Percentiles rank a stretch among this genome's conserved stretches.
Conservation (phyloP, 2,113 vertebrate genomes). For the Phodopus roborovskii region DNA sequence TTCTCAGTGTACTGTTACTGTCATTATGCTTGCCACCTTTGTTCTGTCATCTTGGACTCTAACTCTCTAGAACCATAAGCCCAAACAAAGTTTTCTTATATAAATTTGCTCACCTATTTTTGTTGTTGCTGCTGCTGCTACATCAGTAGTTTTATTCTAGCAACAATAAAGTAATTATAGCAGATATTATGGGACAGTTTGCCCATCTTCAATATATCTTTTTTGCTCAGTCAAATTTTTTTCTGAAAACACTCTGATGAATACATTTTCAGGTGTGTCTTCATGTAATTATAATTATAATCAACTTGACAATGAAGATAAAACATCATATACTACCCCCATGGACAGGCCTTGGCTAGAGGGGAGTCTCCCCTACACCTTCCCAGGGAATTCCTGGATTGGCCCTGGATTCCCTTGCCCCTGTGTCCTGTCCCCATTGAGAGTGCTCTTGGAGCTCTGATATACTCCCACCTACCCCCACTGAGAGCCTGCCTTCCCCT, state of each 20-base stretch:
- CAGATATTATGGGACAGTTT: too few relatives aligned
- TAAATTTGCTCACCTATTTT: too few relatives aligned
- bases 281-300: neutral
- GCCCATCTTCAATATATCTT: neutral
- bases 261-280: neutral
- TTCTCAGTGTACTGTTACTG: fast-evolving
- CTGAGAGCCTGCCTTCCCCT: too few relatives aligned
- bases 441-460: too few relatives aligned
- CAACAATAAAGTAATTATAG: neutral
- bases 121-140: neutral
- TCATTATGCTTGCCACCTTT: neutral
- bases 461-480: too few relatives aligned
- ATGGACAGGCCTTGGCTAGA: too few relatives aligned
- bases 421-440: too few relatives aligned
- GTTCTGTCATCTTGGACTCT: neutral
- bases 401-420: too few relatives aligned
- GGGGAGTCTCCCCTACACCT: too few relatives aligned
- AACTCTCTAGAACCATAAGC: neutral
- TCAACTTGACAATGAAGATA: neutral
- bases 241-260: neutral
- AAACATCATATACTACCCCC: neutral
- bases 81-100: neutral
- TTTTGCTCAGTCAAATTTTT: neutral
- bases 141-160: neutral
- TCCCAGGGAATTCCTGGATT: too few relatives aligned